Base-by-base conservation (phyloP, 2,113 vertebrate species). In the Zosterops japonicus region DNA sequence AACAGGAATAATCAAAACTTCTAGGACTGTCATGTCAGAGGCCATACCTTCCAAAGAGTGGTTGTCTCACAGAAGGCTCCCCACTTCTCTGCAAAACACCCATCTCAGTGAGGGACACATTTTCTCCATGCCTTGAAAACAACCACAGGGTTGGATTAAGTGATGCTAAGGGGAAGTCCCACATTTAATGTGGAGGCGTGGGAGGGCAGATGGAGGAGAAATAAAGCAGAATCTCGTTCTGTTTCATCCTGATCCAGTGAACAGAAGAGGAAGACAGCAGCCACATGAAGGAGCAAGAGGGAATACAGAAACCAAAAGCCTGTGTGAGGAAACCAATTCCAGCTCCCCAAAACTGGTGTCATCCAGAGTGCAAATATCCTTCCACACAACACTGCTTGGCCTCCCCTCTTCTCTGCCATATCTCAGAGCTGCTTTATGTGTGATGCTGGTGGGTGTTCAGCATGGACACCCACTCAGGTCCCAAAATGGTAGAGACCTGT, bases 211-310 rank as follows among this genome's bases (percentile, higher is more conserved):
- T 85, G 78, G 67, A 92, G 25, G 17, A 83, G 59, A 93, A 93
- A 90, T 61, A 83, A 93, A 95, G 59, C 84, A 91, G 82, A 59
- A 82, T 59, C 22, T 29, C 16, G 1, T 90, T 79, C n/a, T 36
- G 59, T 93, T 97, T 97, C 82, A 97, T 95, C 90, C 90, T 1
- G 3, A 55, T 95, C 92, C 95, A 96, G 68, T 52, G 60, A 88
- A 57, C 87, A 76, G 47, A 82, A 35, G 21, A 86, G n/a, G 77
- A 90, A 86, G 72, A 21, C 52, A 92, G 68, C 57, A 83, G 79
- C 75, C 93, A 96, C 93, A 95, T 83, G 90, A 95, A 97, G 82
- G 71, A 91, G 19, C 22, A 53, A 87, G 69, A 74, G 6, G 12
- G 36, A 90, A 5, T 3, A 7, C 42, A 89, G 72, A 91, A 77